phyloP scores from a whole-genome alignment of 2,113 vertebrate genomes.

The Megaceryle torquata region DNA sequence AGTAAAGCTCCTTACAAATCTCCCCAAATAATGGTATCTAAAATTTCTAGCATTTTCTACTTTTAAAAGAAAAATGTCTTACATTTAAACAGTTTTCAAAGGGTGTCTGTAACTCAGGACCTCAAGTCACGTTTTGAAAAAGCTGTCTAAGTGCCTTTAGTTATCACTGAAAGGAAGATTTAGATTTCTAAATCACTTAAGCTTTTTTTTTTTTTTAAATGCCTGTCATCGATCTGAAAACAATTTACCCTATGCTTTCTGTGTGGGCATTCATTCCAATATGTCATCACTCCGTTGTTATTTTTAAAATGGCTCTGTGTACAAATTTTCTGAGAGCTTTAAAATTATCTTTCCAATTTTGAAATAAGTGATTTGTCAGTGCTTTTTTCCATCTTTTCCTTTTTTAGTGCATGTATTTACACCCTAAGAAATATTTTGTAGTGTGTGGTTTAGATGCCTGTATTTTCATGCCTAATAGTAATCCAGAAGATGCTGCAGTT shows the following conservation, averaged over 20 bases:
- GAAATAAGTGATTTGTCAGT: not conserved
- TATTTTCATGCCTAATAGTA: not conserved
- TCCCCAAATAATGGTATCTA: not conserved
- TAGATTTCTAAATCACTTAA: not conserved
- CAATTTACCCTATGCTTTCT: not conserved
- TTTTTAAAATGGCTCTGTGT: not conserved
- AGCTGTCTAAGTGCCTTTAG: not conserved
- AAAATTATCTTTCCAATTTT: not conserved
- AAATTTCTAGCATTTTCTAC: not conserved
- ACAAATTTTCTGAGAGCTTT: not conserved
- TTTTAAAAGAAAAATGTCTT: not conserved
- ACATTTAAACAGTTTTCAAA: not conserved
- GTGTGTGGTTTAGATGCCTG: not conserved
- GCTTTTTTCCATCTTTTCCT: not conserved
- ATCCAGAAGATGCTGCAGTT: not conserved
- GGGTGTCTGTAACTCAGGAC: not conserved
- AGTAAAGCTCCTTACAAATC: not conserved
- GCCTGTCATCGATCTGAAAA: conserved; percentile 26
- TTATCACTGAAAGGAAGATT: not conserved
- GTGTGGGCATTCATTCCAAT: not conserved
- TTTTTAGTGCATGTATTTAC: not conserved
- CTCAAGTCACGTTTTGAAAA: not conserved
- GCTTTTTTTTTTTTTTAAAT: not conserved
- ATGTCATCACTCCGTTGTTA: conserved; percentile 49
- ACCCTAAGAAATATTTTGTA: not conserved